Percentiles rank a stretch among this genome's conserved stretches.
Conservation (phyloP, 2,797 vertebrate species). For the Manis javanica region DNA sequence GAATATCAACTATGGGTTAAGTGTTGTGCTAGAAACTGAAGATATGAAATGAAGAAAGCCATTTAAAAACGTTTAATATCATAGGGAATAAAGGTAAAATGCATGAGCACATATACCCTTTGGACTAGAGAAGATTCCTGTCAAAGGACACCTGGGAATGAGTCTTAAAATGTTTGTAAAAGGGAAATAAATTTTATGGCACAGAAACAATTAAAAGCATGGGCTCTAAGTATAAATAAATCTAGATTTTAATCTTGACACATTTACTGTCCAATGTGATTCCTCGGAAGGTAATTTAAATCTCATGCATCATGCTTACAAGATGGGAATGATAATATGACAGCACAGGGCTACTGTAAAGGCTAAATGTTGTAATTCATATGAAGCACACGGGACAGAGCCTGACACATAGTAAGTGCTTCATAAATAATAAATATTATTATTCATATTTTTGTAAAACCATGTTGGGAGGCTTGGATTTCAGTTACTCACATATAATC, state of each 20-base stretch:
- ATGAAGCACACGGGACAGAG: neutral
- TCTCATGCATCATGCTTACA: neutral
- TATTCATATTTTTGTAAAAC: neutral
- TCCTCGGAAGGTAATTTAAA: neutral
- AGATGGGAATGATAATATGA: neutral
- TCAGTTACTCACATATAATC: slow-evolving; percentile 5
- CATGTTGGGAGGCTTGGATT: neutral
- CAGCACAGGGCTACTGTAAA: neutral
- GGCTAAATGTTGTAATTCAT: neutral
- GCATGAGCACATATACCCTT: neutral
- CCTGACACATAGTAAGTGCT: neutral
- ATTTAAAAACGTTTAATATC: neutral
- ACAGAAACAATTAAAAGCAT: neutral
- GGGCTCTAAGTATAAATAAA: neutral
- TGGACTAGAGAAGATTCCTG: neutral
- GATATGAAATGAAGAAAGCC: neutral
- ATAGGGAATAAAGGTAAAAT: neutral
- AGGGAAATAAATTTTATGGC: neutral
- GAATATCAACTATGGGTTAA: neutral
- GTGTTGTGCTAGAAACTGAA: neutral
- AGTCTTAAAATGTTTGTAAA: neutral
- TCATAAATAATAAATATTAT: neutral
- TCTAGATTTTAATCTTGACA: neutral
- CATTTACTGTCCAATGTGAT: neutral
- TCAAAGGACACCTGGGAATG: neutral